Conservation (phyloP, 2,113 vertebrate genomes). For the Taxidea taxus region DNA sequence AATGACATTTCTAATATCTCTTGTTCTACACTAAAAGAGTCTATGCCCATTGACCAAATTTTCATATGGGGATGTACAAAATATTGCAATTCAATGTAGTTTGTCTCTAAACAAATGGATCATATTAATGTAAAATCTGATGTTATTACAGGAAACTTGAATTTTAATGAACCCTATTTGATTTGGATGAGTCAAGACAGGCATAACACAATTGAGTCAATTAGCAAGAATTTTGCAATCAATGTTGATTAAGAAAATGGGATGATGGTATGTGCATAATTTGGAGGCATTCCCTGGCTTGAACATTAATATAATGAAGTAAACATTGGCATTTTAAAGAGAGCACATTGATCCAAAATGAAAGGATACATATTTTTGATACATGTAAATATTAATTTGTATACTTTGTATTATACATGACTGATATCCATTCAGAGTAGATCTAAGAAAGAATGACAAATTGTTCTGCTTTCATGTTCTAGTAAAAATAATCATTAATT, state of each 20-base stretch:
- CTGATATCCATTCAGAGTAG: neutral
- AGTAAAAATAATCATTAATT: constrained; percentile 20
- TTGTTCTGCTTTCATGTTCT: neutral
- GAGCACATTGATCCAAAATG: neutral
- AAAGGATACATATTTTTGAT: neutral
- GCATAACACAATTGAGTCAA: constrained; percentile 74
- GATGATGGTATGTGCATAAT: constrained; percentile 61
- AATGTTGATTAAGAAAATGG: constrained; percentile 75
- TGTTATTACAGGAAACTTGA: constrained; percentile 68
- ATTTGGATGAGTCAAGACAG: constrained; percentile 74
- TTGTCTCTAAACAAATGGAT: constrained; percentile 67
- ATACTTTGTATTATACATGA: neutral
- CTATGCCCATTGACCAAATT: neutral
- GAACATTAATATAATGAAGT: constrained; percentile 37
- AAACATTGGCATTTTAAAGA: constrained; percentile 38
- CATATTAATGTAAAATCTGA: constrained; percentile 59
- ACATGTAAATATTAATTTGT: neutral
- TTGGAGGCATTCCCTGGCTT: constrained; percentile 58
- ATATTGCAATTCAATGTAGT: constrained; percentile 37
- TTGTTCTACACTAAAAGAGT: neutral
- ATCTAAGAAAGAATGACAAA: neutral
- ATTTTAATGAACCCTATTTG: constrained; percentile 73
- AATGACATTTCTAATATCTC: neutral
- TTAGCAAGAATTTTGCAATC: constrained; percentile 76
- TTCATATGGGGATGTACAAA: neutral